phyloP scores from a whole-genome alignment of 2,113 vertebrate genomes.

The Hemicordylus capensis region DNA sequence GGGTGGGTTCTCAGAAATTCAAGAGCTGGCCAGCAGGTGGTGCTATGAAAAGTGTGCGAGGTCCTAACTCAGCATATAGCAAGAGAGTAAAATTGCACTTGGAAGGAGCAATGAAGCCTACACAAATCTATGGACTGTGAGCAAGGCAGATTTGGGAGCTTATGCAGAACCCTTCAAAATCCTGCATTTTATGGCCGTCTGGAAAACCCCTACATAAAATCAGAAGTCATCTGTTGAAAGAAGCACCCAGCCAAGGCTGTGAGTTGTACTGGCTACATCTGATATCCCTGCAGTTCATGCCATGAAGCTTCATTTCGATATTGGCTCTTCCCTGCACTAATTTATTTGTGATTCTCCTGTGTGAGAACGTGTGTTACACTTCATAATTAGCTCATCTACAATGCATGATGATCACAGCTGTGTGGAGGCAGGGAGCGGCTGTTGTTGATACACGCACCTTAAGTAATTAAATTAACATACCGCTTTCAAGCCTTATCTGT shows the following conservation, averaged over 20 bases:
- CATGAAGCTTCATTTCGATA: not conserved
- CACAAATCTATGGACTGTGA: constrained; percentile 31
- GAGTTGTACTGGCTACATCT: not conserved
- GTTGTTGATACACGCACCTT: constrained; percentile 34
- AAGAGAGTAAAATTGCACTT: no score
- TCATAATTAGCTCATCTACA: not conserved
- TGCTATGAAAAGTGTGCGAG: no score
- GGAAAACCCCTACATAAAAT: no score
- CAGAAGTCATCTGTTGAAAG: not conserved
- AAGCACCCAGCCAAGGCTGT: not conserved
- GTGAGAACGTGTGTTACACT: constrained; percentile 11
- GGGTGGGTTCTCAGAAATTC: no score
- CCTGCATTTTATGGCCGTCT: no score
- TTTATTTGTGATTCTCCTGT: constrained; percentile 31
- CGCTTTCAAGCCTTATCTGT: constrained; percentile 34
- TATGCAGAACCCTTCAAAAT: no score
- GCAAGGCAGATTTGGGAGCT: no score
- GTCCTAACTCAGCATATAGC: no score
- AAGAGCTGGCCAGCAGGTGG: no score
- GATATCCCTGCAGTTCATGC: constrained; percentile 27
- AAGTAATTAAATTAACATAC: constrained; percentile 32
- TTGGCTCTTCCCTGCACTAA: constrained; percentile 10
- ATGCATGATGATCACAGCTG: no score
- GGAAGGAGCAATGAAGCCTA: not conserved
- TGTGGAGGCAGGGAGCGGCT: not conserved